Percentiles rank a stretch among this genome's conserved stretches.
These are phyloP conservation scores for Tanaodytes sp. DNA, from an alignment of 2,888 invertebrate species.

Conservation along the genomic window DNA sequence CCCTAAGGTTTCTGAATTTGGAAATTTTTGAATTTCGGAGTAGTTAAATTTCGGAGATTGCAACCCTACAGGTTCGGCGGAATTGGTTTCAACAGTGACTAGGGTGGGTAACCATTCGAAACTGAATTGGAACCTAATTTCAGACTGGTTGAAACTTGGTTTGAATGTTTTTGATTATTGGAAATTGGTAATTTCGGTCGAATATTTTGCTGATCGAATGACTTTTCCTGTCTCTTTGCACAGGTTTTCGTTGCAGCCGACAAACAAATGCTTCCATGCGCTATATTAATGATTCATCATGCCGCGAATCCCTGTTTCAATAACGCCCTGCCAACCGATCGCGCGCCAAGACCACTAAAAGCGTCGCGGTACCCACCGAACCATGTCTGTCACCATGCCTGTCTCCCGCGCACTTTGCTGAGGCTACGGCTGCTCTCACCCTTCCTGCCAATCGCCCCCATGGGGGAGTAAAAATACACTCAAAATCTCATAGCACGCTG, in stretches of 20 bases:
- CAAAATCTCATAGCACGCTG: constrained; percentile 38
- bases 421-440: constrained; percentile 31
- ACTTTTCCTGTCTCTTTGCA: constrained; percentile 53
- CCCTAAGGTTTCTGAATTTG: too few relatives aligned
- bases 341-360: constrained; percentile 45
- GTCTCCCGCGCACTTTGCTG: constrained; percentile 9
- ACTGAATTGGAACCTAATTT: too few relatives aligned
- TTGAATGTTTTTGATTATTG: too few relatives aligned
- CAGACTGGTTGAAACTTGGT: too few relatives aligned
- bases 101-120: too few relatives aligned
- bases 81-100: too few relatives aligned
- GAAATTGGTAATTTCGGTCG: too few relatives aligned
- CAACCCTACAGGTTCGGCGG: too few relatives aligned
- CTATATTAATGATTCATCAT: constrained; percentile 54
- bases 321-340: constrained; percentile 30
- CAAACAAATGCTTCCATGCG: constrained; percentile 46
- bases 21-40: too few relatives aligned
- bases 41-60: too few relatives aligned
- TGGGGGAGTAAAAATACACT: constrained; percentile 43
- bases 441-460: constrained; percentile 40
- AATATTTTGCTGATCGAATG: too few relatives aligned
- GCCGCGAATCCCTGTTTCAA: constrained; percentile 45
- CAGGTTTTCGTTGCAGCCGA: constrained; percentile 38
- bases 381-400: constrained; percentile 10
- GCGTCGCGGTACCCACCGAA: constrained; percentile 43